phyloP scores from a whole-genome alignment of 2,113 vertebrate genomes.

The Ahaetulla prasina region DNA sequence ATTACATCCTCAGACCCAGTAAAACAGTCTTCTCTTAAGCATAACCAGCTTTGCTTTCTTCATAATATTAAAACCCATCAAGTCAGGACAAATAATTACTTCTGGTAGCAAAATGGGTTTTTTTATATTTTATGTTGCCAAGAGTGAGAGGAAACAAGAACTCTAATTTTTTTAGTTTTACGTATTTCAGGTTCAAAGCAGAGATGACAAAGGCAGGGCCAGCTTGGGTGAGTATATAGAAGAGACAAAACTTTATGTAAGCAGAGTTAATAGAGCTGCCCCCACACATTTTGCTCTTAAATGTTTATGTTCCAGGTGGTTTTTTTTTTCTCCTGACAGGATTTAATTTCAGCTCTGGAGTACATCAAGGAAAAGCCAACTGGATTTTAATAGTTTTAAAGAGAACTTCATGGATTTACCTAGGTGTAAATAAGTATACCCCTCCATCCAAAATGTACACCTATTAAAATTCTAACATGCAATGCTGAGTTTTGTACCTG shows the following conservation, averaged over 20 bases:
- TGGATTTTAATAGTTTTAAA: not conserved
- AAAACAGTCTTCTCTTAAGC: not conserved
- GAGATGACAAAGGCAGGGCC: not conserved
- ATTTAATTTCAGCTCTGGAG: not conserved
- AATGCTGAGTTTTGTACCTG: not conserved
- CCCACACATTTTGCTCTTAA: not conserved
- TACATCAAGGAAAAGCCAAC: not conserved
- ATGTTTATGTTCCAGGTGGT: not conserved
- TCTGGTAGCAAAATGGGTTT: not conserved
- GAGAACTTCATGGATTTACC: not conserved
- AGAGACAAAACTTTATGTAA: not conserved
- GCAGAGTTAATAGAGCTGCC: not conserved
- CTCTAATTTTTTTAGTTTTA: not conserved
- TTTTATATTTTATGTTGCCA: not conserved
- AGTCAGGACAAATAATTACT: not conserved
- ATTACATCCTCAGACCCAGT: not conserved
- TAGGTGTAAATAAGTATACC: not conserved
- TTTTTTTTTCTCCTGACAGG: not conserved
- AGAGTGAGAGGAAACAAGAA: not conserved
- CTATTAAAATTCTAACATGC: not conserved
- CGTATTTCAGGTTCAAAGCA: not conserved
- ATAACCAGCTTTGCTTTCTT: not conserved
- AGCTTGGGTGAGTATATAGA: not conserved
- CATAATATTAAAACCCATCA: not conserved
- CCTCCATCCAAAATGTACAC: not conserved